Evolutionary conservation across 2,888 invertebrate genomes (phyloP).

Genomic region (Gandaritis pyraliata): DNA sequence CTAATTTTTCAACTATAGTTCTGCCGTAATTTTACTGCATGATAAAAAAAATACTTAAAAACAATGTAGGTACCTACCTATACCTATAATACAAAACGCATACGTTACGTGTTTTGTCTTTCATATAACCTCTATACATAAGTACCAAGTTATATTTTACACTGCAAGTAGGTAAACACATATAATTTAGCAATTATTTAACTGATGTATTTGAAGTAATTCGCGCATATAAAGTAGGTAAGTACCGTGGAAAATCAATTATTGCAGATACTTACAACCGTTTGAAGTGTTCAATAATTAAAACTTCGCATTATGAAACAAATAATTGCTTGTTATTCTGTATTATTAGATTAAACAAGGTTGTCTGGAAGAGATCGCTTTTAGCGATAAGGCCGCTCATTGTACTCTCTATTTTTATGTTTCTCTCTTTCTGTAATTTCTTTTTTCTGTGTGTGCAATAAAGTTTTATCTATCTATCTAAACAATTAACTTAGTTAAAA

Average conservation of each 20-base stretch:
- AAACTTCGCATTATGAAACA: not conserved
- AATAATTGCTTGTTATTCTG: too few relatives aligned
- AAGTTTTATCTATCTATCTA: too few relatives aligned
- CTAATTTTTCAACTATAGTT: too few relatives aligned
- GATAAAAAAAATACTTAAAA: not conserved
- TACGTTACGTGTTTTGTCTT: constrained; percentile 21
- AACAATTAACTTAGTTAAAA: too few relatives aligned
- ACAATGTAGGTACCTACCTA: too few relatives aligned
- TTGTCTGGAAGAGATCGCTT: too few relatives aligned
- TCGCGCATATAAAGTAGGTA: not conserved
- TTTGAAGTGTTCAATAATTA: not conserved
- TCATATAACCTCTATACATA: constrained; percentile 28
- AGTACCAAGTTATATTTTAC: constrained; percentile 32
- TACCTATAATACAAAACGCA: not conserved
- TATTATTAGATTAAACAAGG: too few relatives aligned
- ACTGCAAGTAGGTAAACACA: not conserved
- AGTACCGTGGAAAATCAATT: not conserved
- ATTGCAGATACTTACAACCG: not conserved
- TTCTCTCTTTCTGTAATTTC: too few relatives aligned
- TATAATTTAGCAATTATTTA: not conserved
- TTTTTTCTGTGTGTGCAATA: too few relatives aligned
- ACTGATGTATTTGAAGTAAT: not conserved
- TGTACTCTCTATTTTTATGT: too few relatives aligned
- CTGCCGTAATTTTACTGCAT: not conserved
- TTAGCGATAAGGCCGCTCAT: too few relatives aligned